A percentile compares a stretch with the other conserved stretches of the same genome.
phyloP scores from a whole-genome alignment of 2,113 vertebrate species.

The Tachycineta bicolor region DNA sequence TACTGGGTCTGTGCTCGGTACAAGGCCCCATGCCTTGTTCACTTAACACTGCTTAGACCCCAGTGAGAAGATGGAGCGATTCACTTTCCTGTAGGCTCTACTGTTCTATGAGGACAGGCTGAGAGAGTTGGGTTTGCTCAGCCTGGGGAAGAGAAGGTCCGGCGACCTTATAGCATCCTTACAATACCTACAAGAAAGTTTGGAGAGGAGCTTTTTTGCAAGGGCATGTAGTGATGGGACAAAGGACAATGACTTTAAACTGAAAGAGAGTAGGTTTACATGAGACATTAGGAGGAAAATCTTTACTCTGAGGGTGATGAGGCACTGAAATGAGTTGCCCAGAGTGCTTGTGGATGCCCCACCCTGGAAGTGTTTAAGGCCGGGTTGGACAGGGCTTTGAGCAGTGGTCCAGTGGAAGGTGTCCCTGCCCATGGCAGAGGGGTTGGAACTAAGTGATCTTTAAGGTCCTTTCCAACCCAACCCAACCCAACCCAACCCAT shows the following conservation, averaged over 20 bases:
- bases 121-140: neutral
- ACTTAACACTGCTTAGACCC: neutral
- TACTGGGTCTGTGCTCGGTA: neutral
- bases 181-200: neutral
- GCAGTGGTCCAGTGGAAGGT: neutral
- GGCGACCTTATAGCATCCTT: neutral
- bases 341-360: neutral
- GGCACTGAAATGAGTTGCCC: neutral
- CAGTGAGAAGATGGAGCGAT: neutral
- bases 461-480: neutral
- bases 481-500: neutral
- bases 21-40: neutral
- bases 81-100: neutral
- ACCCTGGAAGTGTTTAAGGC: neutral
- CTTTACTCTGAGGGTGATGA: neutral
- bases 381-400: neutral
- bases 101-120: neutral
- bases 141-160: neutral
- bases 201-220: neutral
- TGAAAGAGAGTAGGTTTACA: neutral
- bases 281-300: neutral
- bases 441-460: neutral
- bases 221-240: neutral
- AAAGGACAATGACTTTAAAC: neutral
- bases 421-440: neutral